Evolutionary conservation across 2,797 vertebrate genomes (phyloP), one percentile per base, ranked within the genome.

Genomic region (Cossypha niveicapilla): DNA sequence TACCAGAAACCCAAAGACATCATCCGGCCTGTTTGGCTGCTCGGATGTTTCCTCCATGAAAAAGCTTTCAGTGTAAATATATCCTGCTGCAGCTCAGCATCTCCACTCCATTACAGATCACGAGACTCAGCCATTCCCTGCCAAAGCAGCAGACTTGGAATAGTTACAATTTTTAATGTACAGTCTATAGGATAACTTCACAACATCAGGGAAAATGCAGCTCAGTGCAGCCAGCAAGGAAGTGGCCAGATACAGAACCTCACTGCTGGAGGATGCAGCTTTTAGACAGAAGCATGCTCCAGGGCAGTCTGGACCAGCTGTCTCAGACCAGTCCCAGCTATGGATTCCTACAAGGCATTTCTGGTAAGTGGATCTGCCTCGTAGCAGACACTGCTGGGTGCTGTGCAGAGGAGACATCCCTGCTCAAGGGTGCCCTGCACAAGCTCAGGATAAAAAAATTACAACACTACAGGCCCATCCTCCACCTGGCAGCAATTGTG

Each of bases 61-160:
- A 94, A 93, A 76, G 56, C 92, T 89, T 89, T 47, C 23, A 65
- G 75, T 47, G 89, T 91, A 92, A 95, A 94, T 80, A 92, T 72
- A 95, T 83, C 95, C 89, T 86, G 58, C 90, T 87, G 88, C 90
- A 90, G 95, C 71, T 93, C 88, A 88, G 95, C 93, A 94, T 88
- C 94, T 94, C 83, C 82, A 44, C 85, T 94, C 93, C 91, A 92
- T 94, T 91, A 94, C 3, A 5, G 71, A 93, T 79, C 84, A 53
- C 54, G 53, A 82, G 88, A 92, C 88, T 88, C 90, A 91, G 92
- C 77, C 32, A 86, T 88, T 82, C 77, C 86, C 74, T 89, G 94
- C 71, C 90, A 85, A n/a, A 94, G 73, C 77, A 79, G 80, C 72
- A 95, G 90, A 50, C 84, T 94, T 95, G 96, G 95, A 92, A 87